Conservation (phyloP, 2,888 invertebrate species). For the Candidula unifasciata region DNA sequence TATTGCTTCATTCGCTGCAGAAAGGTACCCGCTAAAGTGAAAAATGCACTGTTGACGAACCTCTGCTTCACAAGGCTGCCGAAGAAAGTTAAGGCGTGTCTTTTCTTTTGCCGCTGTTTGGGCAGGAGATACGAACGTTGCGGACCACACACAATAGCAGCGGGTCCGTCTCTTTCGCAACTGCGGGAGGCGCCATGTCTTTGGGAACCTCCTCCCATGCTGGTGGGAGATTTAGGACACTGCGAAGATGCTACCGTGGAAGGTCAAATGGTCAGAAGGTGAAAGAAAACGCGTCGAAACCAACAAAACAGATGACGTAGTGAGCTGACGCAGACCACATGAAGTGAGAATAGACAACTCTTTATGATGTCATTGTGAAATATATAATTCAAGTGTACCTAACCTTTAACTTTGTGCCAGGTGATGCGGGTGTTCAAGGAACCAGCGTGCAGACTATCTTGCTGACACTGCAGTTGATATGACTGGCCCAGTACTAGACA, state of each 20-base stretch:
- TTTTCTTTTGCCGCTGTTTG: background rate
- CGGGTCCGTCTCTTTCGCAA: background rate
- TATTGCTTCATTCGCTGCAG: background rate
- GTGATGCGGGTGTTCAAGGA: no score
- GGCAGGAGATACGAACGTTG: background rate
- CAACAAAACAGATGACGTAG: slow-evolving; percentile 21
- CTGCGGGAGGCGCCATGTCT: background rate
- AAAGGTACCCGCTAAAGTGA: slow-evolving; percentile 10
- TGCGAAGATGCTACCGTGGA: background rate
- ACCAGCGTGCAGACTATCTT: no score
- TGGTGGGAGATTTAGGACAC: background rate
- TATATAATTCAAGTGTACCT: no score
- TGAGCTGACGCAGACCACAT: background rate
- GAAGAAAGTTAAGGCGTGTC: background rate
- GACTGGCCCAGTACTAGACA: no score
- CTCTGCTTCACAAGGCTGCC: background rate
- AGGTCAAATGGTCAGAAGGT: slow-evolving; percentile 7
- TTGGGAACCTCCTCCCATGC: background rate
- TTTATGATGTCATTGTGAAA: slow-evolving; percentile 1
- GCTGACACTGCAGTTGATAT: no score
- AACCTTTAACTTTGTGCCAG: no score
- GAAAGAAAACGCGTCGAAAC: background rate
- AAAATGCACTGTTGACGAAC: background rate
- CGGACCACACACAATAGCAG: no score
- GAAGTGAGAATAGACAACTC: no score